A percentile compares a stretch with the other conserved stretches of the same genome.
These are phyloP conservation scores for Rhagonycha lutea DNA, from an alignment of 2,888 invertebrate genomes.

Conservation along the genomic window DNA sequence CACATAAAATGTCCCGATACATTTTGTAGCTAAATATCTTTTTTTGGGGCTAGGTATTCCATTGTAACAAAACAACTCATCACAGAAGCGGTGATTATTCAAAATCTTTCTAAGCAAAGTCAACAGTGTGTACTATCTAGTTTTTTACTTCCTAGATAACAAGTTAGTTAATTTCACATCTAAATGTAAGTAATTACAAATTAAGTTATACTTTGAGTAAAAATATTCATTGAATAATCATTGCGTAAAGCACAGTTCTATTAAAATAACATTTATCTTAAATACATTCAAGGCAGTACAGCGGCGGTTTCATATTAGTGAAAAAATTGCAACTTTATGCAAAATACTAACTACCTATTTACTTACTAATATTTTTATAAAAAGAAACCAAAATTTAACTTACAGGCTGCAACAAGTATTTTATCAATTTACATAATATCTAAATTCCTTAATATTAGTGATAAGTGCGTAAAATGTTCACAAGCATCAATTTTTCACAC, in stretches of 20 bases:
- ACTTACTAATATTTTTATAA: not conserved
- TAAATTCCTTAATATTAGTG: slow-evolving; percentile 5
- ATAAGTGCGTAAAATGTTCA: slow-evolving; percentile 23
- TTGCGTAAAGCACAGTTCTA: slow-evolving; percentile 45
- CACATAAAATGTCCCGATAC: slow-evolving; percentile 38
- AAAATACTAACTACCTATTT: not conserved
- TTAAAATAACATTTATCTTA: slow-evolving; percentile 36
- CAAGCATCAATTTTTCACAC: slow-evolving; percentile 13
- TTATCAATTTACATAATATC: not conserved
- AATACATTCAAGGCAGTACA: slow-evolving; percentile 44
- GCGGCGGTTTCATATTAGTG: slow-evolving; percentile 39
- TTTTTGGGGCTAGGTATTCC: slow-evolving; percentile 35
- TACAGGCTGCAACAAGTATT: not conserved
- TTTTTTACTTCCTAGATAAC: not conserved
- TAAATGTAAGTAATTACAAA: not conserved
- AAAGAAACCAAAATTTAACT: not conserved
- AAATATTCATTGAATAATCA: slow-evolving; percentile 22
- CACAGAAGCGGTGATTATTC: slow-evolving; percentile 52
- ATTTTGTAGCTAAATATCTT: slow-evolving; percentile 44
- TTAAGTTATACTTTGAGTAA: slow-evolving; percentile 16
- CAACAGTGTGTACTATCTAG: slow-evolving; percentile 8
- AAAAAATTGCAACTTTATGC: slow-evolving; percentile 12
- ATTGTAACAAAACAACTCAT: slow-evolving; percentile 49
- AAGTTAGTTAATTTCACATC: not conserved
- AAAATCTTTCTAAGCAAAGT: slow-evolving; percentile 40